Evolutionary conservation across 2,113 vertebrate genomes (phyloP).

Genomic region (Sigmodon hispidus): DNA sequence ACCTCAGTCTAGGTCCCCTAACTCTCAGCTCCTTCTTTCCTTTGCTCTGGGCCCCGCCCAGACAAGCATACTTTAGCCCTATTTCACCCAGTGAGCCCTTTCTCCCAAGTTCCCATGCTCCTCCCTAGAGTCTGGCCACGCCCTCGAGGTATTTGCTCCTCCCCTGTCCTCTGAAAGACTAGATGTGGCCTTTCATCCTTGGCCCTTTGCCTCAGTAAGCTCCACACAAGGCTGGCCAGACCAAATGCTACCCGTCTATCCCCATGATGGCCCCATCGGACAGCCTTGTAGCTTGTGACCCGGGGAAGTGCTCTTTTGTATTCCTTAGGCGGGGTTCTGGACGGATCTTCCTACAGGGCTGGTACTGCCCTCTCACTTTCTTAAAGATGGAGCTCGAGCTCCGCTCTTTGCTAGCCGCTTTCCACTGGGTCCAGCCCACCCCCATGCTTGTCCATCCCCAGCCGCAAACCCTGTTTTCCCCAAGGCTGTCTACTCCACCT

Average conservation of each 20-base stretch:
- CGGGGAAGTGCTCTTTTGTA: not conserved
- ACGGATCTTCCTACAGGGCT: not conserved
- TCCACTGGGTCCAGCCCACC: not conserved
- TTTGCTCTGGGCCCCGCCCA: not conserved
- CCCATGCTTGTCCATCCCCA: accelerated
- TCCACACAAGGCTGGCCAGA: too few relatives aligned
- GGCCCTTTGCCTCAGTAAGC: accelerated
- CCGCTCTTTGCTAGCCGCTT: too few relatives aligned
- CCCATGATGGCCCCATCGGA: accelerated
- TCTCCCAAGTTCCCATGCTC: not conserved
- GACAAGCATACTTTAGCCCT: not conserved
- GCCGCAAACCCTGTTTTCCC: accelerated
- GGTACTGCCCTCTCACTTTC: too few relatives aligned
- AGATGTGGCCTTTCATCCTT: not conserved
- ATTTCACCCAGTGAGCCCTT: not conserved
- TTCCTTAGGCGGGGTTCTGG: not conserved
- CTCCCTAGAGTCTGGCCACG: not conserved
- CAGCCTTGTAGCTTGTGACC: not conserved
- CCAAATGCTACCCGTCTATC: not conserved
- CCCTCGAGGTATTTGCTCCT: not conserved
- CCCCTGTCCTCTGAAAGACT: not conserved
- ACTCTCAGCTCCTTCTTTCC: not conserved
- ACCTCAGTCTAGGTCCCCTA: not conserved
- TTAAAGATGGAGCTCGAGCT: not conserved
- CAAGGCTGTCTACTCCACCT: not conserved